phyloP scores from a whole-genome alignment of 1,140 invertebrate species.

The Pseudomyrmex cubaensis region DNA sequence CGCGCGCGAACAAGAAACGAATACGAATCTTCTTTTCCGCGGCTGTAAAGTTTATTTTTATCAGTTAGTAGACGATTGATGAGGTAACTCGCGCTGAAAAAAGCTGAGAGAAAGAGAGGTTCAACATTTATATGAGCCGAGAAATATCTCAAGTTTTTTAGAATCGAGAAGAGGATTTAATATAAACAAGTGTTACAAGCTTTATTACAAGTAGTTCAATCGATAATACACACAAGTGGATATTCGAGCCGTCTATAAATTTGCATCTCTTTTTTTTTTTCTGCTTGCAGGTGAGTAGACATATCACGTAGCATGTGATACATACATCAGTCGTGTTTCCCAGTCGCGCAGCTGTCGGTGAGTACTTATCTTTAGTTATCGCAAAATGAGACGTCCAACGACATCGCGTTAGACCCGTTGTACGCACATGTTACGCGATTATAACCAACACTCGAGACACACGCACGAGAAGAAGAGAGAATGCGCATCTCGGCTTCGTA shows the following conservation, averaged over 20 bases:
- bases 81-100: conserved; percentile 50
- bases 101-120: neutral
- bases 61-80: conserved; percentile 55
- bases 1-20: conserved; percentile 63
- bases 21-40: conserved; percentile 57
- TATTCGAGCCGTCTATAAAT: neutral
- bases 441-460: neutral
- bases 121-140: too few relatives aligned
- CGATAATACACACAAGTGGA: neutral
- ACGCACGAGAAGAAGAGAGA: neutral
- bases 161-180: neutral
- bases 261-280: conserved; percentile 58
- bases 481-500: neutral
- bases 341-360: conserved; percentile 60
- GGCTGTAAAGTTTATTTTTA: conserved; percentile 69
- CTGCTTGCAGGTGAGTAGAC: conserved; percentile 79
- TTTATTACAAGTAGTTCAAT: conserved; percentile 3
- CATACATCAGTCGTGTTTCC: conserved; percentile 21
- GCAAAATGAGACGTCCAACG: conserved; percentile 40
- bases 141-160: neutral
- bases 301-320: conserved; percentile 41
- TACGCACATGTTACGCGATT: neutral
- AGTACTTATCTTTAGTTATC: conserved; percentile 57
- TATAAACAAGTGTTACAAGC: neutral
- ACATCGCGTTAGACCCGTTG: neutral